Conservation (phyloP, 2,113 vertebrate species). For the Malurus cyaneus region DNA sequence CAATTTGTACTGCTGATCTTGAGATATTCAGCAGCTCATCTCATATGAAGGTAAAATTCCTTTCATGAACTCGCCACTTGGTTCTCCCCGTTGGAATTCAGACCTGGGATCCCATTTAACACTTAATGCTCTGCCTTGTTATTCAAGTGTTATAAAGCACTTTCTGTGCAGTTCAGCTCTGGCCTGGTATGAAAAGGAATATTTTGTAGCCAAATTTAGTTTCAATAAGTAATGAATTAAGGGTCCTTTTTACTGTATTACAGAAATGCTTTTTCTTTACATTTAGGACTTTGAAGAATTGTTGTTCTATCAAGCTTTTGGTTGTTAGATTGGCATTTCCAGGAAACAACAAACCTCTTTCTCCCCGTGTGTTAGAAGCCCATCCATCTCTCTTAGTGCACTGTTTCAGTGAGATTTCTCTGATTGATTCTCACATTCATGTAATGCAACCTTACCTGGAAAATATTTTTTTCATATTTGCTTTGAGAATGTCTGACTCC, state of each 20-base stretch:
- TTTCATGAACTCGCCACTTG: background rate
- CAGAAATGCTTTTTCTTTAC: slow-evolving; percentile 2
- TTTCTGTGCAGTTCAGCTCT: background rate
- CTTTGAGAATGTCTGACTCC: background rate
- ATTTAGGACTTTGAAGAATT: slow-evolving; percentile 30
- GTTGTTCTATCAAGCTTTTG: background rate
- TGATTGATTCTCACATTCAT: background rate
- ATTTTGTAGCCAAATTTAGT: slow-evolving; percentile 26
- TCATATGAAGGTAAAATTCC: background rate
- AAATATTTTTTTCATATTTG: background rate
- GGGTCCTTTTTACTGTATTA: background rate
- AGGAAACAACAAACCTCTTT: background rate
- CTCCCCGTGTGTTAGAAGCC: background rate
- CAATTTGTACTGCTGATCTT: background rate
- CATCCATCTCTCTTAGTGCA: background rate
- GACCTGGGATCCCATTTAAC: background rate
- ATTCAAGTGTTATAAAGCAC: background rate
- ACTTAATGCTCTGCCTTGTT: background rate
- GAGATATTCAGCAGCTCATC: background rate
- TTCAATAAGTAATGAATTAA: background rate
- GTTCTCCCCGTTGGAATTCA: background rate
- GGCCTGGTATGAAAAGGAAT: background rate
- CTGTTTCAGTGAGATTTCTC: background rate
- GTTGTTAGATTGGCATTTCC: slow-evolving; percentile 23
- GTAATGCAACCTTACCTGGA: background rate